A percentile compares a stretch with the other conserved stretches of the same genome.
Evolutionary conservation across 53 echinoderm and acorn worm genomes (phyloP).

Genomic region (Actinopyga echinites): DNA sequence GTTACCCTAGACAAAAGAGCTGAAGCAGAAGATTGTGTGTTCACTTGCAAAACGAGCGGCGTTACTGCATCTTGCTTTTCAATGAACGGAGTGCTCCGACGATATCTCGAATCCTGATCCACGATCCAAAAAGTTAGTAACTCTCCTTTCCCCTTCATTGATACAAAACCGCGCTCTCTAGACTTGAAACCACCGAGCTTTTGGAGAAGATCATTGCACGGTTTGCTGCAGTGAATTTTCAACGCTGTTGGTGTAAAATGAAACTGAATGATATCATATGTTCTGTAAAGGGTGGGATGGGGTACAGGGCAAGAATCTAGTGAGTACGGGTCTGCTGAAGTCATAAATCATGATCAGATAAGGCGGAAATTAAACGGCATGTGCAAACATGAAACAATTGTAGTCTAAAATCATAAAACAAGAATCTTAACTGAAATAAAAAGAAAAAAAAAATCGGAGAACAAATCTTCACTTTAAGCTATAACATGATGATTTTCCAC

Average conservation of each 20-base stretch:
- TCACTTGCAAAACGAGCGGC: not conserved
- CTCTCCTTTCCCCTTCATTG: slow-evolving; percentile 98
- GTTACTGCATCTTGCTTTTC: slow-evolving; percentile 7
- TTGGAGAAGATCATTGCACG: slow-evolving; percentile 63
- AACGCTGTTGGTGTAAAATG: slow-evolving; percentile 58
- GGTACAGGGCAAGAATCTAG: too few species aligned
- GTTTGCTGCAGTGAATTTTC: slow-evolving; percentile 88
- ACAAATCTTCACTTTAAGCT: too few species aligned
- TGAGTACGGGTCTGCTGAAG: too few species aligned
- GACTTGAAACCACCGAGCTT: slow-evolving; percentile 69
- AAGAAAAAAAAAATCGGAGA: too few species aligned
- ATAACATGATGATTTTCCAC: too few species aligned
- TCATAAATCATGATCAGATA: too few species aligned
- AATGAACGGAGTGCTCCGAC: slow-evolving; percentile 12
- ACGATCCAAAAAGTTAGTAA: slow-evolving; percentile 88
- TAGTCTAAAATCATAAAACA: too few species aligned
- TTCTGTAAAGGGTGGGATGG: too few species aligned
- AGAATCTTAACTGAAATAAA: too few species aligned
- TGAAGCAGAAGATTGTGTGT: not conserved
- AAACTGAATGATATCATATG: too few species aligned
- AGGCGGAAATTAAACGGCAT: too few species aligned
- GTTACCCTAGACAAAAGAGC: not conserved
- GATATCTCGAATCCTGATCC: slow-evolving; percentile 70
- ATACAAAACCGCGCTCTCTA: slow-evolving; percentile 73
- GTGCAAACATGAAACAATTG: too few species aligned